Conservation (phyloP, 2,797 vertebrate genomes). For the Nothura maculosa region DNA sequence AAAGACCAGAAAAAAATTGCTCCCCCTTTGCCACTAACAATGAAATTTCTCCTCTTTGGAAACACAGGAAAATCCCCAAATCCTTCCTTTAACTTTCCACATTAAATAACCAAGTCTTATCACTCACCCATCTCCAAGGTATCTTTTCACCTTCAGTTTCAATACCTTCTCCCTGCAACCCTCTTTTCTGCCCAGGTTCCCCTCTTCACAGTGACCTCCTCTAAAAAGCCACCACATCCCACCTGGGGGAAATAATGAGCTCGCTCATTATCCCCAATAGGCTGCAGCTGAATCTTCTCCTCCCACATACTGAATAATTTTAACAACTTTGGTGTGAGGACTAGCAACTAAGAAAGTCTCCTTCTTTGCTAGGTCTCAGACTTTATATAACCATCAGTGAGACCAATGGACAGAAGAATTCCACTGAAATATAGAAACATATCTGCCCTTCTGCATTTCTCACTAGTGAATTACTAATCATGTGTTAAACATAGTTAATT, state of each 20-base stretch:
- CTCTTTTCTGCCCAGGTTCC: neutral
- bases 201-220: neutral
- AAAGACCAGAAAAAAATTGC: neutral
- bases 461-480: neutral
- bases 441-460: neutral
- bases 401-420: neutral
- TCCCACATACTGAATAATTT: neutral
- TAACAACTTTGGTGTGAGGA: neutral
- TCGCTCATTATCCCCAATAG: neutral
- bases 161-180: accelerated
- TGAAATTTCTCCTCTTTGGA: neutral
- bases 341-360: neutral
- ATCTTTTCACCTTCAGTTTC: neutral
- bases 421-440: neutral
- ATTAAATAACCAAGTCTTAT: neutral
- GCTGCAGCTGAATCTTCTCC: neutral
- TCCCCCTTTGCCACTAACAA: neutral
- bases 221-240: accelerated
- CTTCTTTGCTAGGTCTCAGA: neutral
- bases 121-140: neutral
- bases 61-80: neutral
- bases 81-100: neutral
- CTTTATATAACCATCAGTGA: neutral
- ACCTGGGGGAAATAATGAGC: neutral
- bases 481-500: neutral